A percentile compares a stretch with the other conserved stretches of the same genome.
These are phyloP conservation scores for Orchesella cincta DNA, from an alignment of 1,140 invertebrate species.

Conservation along the genomic window DNA sequence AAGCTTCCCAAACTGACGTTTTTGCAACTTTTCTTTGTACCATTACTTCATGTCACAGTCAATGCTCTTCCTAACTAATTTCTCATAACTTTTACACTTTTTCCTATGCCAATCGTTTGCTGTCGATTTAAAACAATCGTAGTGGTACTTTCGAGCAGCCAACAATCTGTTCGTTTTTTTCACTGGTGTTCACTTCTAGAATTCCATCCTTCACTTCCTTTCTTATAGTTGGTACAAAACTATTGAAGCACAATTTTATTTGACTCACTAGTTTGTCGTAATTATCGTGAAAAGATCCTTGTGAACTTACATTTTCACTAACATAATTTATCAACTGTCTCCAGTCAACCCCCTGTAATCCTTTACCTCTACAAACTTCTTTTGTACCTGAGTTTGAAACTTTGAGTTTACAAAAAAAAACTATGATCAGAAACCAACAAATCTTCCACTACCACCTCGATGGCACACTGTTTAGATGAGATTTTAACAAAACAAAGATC, in stretches of 20 bases:
- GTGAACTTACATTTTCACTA: neutral
- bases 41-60: neutral
- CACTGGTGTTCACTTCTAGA: neutral
- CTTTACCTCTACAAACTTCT: neutral
- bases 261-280: neutral
- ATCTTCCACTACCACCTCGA: no score
- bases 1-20: neutral
- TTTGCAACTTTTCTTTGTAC: neutral
- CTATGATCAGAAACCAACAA: no score
- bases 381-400: no score
- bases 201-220: neutral
- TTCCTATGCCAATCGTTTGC: neutral
- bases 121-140: neutral
- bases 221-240: neutral
- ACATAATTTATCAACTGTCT: no score
- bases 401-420: no score
- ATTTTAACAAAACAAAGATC: no score
- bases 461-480: no score
- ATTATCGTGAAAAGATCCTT: neutral
- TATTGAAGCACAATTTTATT: neutral
- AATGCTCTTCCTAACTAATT: neutral
- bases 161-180: neutral
- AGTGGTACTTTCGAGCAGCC: neutral
- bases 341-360: neutral
- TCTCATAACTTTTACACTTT: neutral